Evolutionary conservation across 2,113 vertebrate genomes (phyloP).

Genomic region (Dryoscopus gambensis): DNA sequence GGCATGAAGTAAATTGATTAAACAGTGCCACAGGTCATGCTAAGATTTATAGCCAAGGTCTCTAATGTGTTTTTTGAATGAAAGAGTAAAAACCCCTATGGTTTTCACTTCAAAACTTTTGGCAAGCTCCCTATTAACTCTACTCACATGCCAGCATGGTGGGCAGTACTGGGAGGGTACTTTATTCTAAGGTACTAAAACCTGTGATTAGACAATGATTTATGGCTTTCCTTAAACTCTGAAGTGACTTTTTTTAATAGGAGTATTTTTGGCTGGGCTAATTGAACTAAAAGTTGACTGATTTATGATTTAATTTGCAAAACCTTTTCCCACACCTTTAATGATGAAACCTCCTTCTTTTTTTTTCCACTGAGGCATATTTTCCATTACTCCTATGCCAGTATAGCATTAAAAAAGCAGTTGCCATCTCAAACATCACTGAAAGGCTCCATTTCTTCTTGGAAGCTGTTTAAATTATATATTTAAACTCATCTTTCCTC

Average conservation of each 20-base stretch:
- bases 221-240: slow-evolving; percentile 51
- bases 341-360: slow-evolving; percentile 36
- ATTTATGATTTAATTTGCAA: slow-evolving; percentile 71
- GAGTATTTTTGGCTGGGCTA: slow-evolving; percentile 57
- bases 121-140: slow-evolving; percentile 13
- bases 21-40: background rate
- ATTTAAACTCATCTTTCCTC: slow-evolving; percentile 34
- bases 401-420: slow-evolving; percentile 21
- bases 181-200: slow-evolving; percentile 36
- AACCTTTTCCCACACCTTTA: slow-evolving; percentile 60
- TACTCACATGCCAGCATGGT: background rate
- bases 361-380: slow-evolving; percentile 41
- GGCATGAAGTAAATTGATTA: slow-evolving; percentile 3
- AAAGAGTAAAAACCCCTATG: slow-evolving; percentile 9
- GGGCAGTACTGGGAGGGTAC: background rate
- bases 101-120: slow-evolving; percentile 3
- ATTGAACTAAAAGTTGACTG: slow-evolving; percentile 69
- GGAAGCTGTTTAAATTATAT: slow-evolving; percentile 32
- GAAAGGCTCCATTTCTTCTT: slow-evolving; percentile 54
- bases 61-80: slow-evolving; percentile 49
- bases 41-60: slow-evolving; percentile 22
- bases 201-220: slow-evolving; percentile 56
- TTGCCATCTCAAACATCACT: slow-evolving; percentile 58
- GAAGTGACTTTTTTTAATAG: slow-evolving; percentile 35
- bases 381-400: slow-evolving; percentile 62